Conservation (phyloP, 2,113 vertebrate species). For the Monopterus albus region DNA sequence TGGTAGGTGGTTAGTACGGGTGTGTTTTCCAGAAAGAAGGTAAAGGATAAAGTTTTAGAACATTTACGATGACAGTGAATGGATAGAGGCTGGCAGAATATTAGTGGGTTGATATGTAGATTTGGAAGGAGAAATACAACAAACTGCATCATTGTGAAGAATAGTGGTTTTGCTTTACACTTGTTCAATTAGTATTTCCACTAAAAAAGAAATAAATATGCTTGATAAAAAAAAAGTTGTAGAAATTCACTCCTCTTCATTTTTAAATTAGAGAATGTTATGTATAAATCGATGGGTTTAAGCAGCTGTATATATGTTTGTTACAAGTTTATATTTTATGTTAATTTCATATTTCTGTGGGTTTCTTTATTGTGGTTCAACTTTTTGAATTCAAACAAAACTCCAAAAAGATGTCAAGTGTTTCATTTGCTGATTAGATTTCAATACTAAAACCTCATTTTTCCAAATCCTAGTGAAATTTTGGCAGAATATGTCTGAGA, state of each 20-base stretch:
- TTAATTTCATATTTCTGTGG: not conserved
- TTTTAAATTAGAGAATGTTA: not conserved
- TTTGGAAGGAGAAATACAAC: conserved; percentile 1
- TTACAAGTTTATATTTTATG: not conserved
- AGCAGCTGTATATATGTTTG: not conserved
- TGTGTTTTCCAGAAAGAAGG: conserved; percentile 74
- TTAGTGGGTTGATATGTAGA: conserved; percentile 33
- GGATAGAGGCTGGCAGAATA: conserved; percentile 20
- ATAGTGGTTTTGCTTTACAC: conserved; percentile 6
- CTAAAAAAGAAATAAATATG: conserved; percentile 51
- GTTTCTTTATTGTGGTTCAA: not conserved
- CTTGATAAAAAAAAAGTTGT: not conserved
- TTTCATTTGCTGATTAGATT: not conserved
- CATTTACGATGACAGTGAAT: conserved; percentile 20
- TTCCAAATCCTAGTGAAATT: not conserved
- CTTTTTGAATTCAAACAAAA: not conserved
- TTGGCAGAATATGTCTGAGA: not conserved
- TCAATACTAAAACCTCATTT: not conserved
- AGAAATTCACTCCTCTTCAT: not conserved
- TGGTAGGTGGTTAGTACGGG: conserved; percentile 56
- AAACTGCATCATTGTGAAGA: conserved; percentile 15
- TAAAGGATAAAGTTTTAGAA: conserved; percentile 57
- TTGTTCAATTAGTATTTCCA: conserved; percentile 34
- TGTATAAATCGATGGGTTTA: not conserved
- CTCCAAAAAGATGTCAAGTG: not conserved